Conservation (phyloP, 2,797 vertebrate species). For the Pantherophis alleghaniensis region DNA sequence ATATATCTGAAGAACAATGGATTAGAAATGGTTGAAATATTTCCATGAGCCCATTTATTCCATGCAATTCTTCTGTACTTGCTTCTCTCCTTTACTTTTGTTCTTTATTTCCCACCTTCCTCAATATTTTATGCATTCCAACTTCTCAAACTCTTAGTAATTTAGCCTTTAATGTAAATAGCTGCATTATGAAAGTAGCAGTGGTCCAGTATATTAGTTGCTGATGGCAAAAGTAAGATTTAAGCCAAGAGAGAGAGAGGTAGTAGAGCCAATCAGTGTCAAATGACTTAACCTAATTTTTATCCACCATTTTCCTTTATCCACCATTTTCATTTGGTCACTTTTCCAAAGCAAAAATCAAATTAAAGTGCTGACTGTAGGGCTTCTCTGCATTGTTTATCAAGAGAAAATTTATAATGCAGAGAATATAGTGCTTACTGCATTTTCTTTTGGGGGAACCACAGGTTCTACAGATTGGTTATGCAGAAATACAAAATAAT, state of each 20-base stretch:
- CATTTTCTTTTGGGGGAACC: background rate
- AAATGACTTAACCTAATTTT: background rate
- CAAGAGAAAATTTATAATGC: background rate
- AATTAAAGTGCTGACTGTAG: background rate
- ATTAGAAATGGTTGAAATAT: background rate
- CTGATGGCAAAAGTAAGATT: slow-evolving; percentile 15
- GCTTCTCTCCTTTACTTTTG: background rate
- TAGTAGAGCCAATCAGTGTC: background rate
- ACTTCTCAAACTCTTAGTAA: background rate
- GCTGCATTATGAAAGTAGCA: background rate
- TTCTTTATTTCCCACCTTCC: background rate
- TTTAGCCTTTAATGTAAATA: background rate
- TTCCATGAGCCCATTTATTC: background rate
- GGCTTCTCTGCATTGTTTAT: background rate
- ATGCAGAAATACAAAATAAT: background rate
- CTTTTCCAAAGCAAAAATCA: background rate
- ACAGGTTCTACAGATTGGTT: background rate
- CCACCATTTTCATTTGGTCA: background rate
- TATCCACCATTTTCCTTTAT: background rate
- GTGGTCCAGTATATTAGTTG: background rate
- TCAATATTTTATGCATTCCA: slow-evolving; percentile 5
- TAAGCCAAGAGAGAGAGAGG: background rate
- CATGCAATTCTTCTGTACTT: background rate
- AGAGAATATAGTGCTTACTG: background rate
- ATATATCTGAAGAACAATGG: background rate